These are phyloP conservation scores for Coremacera marginata DNA, from an alignment of 2,888 invertebrate species.

Conservation along the genomic window DNA sequence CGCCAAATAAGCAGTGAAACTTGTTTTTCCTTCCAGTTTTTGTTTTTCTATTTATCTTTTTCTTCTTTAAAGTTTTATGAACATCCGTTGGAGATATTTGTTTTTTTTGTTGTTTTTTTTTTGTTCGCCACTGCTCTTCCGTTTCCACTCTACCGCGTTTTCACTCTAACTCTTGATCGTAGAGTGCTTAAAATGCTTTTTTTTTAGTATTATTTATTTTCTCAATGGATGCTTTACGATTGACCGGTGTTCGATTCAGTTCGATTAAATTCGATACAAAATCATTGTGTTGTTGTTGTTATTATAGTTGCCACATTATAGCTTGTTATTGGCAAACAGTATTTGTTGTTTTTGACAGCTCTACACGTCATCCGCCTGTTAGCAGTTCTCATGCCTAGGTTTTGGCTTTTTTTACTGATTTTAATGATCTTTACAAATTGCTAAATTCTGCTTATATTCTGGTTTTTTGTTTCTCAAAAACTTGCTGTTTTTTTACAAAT, in stretches of 20 bases:
- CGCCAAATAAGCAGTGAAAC: conserved; percentile 28
- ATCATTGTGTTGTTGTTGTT: conserved; percentile 38
- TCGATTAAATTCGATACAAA: conserved; percentile 25
- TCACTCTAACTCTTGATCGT: background rate
- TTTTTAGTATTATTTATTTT: background rate
- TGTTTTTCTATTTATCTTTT: conserved; percentile 11
- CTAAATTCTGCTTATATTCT: background rate
- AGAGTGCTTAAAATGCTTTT: background rate
- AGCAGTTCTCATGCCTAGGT: background rate
- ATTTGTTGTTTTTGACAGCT: conserved; percentile 50
- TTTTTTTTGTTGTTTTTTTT: too few species aligned
- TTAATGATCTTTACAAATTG: background rate
- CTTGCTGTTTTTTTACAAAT: background rate
- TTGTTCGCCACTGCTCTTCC: background rate
- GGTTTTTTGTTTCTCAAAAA: background rate
- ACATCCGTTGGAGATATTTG: conserved; percentile 34
- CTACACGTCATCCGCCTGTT: background rate
- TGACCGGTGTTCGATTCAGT: background rate
- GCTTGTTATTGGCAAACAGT: conserved; percentile 48
- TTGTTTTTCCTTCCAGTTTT: conserved; percentile 15
- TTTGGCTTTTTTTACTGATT: background rate
- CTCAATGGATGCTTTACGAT: conserved; percentile 6
- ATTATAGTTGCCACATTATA: conserved; percentile 42
- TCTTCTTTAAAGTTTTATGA: conserved; percentile 13
- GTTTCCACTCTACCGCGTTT: background rate